A percentile compares a stretch with the other conserved stretches of the same genome.
These are phyloP conservation scores for Synchiropus splendidus DNA, from an alignment of 2,113 vertebrate species.

Conservation along the genomic window DNA sequence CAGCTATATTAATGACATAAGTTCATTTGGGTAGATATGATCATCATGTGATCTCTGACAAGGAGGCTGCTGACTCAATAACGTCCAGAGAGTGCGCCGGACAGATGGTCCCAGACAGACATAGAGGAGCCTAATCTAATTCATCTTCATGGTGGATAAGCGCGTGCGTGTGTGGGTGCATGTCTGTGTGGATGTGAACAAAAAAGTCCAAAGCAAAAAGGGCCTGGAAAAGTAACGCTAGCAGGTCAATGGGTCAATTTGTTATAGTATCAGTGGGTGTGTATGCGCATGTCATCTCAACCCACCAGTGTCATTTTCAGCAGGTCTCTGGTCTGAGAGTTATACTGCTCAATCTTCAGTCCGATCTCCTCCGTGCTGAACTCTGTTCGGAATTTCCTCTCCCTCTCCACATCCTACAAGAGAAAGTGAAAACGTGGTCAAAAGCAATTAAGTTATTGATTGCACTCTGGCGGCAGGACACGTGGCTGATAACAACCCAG, in stretches of 20 bases:
- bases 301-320: constrained; percentile 95
- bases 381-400: constrained; percentile 74
- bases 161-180: not conserved
- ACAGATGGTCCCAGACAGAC: constrained; percentile 45
- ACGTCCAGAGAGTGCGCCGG: constrained; percentile 4
- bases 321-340: constrained; percentile 80
- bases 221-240: too few relatives aligned
- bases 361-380: constrained; percentile 86
- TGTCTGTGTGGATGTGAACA: not conserved
- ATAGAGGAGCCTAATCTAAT: not conserved
- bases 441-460: too few relatives aligned
- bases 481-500: too few relatives aligned
- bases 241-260: too few relatives aligned
- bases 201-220: too few relatives aligned
- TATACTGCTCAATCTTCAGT: constrained; percentile 84
- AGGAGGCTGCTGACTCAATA: constrained; percentile 7
- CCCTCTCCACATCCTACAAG: constrained; percentile 85
- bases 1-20: too few relatives aligned
- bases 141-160: not conserved
- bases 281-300: not conserved
- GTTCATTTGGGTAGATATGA: not conserved
- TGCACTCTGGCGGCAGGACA: too few relatives aligned
- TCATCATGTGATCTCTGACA: not conserved
- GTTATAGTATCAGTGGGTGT: too few relatives aligned
- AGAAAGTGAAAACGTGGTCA: too few relatives aligned